A percentile compares a stretch with the other conserved stretches of the same genome.
phyloP scores from a whole-genome alignment of 2,797 vertebrate genomes.

The Premnoplex brunnescens region DNA sequence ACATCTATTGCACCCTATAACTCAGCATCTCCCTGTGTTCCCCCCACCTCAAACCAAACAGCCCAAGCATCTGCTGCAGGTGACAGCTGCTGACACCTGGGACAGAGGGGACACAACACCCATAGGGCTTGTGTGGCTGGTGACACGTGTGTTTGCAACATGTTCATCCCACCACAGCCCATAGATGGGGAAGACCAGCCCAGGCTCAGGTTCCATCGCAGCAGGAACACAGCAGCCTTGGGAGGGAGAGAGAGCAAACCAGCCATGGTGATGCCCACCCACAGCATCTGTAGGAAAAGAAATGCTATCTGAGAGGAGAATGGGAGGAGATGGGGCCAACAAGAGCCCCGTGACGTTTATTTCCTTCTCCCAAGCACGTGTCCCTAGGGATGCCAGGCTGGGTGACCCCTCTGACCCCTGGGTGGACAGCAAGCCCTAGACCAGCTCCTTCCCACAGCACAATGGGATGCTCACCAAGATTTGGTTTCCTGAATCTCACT shows the following conservation, averaged over 20 bases:
- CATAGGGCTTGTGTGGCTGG: rapidly evolving
- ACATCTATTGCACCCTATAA: rapidly evolving
- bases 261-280: rapidly evolving
- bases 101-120: no score
- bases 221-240: neutral
- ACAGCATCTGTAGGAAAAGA: neutral
- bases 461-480: rapidly evolving
- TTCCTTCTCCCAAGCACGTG: neutral
- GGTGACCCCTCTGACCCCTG: rapidly evolving
- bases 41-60: neutral
- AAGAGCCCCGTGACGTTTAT: rapidly evolving
- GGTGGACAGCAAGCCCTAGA: neutral
- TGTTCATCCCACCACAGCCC: neutral
- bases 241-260: neutral
- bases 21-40: neutral
- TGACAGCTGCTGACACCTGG: neutral
- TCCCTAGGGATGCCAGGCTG: neutral
- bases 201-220: neutral
- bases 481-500: neutral
- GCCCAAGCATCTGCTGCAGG: neutral
- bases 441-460: neutral
- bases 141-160: neutral
- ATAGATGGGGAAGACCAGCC: neutral
- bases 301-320: rapidly evolving
- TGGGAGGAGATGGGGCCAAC: neutral